Conservation (phyloP, 2,113 vertebrate species). For the Corythaixoides concolor region DNA sequence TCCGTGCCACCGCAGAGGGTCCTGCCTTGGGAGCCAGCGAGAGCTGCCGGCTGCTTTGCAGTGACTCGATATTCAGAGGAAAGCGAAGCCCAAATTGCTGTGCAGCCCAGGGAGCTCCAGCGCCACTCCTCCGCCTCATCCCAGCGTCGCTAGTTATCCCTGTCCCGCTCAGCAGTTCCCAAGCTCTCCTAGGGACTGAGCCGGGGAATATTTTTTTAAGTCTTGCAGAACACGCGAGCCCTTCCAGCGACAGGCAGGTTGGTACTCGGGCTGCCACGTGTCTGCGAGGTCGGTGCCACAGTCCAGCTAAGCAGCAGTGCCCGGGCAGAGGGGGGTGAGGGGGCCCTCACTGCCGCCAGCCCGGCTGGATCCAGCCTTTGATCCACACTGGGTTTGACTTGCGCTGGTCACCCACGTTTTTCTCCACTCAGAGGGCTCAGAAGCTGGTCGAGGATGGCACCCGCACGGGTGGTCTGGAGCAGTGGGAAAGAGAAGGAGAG, state of each 20-base stretch:
- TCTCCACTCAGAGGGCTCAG: neutral
- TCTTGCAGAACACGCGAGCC: fast-evolving
- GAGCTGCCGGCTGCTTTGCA: neutral
- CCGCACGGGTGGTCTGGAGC: neutral
- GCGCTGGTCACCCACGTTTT: fast-evolving
- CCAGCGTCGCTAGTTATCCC: neutral
- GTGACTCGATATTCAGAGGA: neutral
- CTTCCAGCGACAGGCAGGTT: neutral
- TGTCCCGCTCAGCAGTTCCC: neutral
- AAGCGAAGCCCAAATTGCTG: neutral
- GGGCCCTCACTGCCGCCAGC: neutral
- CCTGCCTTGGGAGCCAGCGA: neutral
- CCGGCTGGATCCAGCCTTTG: fast-evolving
- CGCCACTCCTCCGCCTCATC: fast-evolving
- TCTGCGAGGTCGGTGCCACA: fast-evolving
- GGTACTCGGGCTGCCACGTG: neutral
- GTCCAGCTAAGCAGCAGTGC: neutral
- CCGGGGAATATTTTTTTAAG: neutral
- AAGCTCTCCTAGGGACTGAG: fast-evolving
- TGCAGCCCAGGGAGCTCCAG: neutral
- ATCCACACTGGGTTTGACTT: neutral
- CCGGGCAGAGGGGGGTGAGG: neutral
- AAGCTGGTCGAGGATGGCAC: neutral
- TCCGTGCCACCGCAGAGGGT: neutral
- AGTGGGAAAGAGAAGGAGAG: neutral